A percentile compares a stretch with the other conserved stretches of the same genome.
phyloP scores from a whole-genome alignment of 2,113 vertebrate species.

The Nothobranchius kuhntae region DNA sequence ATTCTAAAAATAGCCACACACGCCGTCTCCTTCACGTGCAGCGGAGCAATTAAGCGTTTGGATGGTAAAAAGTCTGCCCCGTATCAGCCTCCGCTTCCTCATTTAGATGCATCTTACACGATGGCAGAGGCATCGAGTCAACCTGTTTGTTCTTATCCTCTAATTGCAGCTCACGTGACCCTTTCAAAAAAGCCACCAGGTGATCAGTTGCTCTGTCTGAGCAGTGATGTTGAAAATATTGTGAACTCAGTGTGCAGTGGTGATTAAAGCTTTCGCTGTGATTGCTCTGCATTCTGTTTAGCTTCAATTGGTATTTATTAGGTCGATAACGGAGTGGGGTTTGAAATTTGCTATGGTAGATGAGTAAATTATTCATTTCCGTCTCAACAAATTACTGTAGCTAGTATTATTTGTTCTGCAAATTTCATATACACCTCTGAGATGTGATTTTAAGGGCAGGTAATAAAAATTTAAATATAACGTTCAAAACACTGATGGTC shows the following conservation, averaged over 20 bases:
- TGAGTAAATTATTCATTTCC: background rate
- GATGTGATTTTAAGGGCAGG: background rate
- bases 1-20: constrained; percentile 25
- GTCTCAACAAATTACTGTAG: background rate
- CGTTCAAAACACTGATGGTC: background rate
- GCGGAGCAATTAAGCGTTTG: constrained; percentile 34
- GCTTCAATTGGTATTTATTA: constrained; percentile 35
- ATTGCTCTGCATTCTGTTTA: constrained; percentile 34
- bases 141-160: constrained; percentile 47
- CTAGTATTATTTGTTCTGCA: constrained; percentile 9
- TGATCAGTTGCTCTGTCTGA: constrained; percentile 42
- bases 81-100: constrained; percentile 35
- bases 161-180: constrained; percentile 58
- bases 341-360: constrained; percentile 7
- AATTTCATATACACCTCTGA: background rate
- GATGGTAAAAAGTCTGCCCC: constrained; percentile 39
- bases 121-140: constrained; percentile 37
- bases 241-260: constrained; percentile 29
- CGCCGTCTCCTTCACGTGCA: constrained; percentile 19
- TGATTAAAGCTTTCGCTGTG: constrained; percentile 31
- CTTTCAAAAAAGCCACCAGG: constrained; percentile 39
- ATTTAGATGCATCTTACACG: constrained; percentile 44
- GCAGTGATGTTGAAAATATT: constrained; percentile 29
- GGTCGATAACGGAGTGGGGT: constrained; percentile 13
- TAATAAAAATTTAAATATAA: background rate